Conservation (phyloP, 2,797 vertebrate species). For the Chelidonichthys spinosus region DNA sequence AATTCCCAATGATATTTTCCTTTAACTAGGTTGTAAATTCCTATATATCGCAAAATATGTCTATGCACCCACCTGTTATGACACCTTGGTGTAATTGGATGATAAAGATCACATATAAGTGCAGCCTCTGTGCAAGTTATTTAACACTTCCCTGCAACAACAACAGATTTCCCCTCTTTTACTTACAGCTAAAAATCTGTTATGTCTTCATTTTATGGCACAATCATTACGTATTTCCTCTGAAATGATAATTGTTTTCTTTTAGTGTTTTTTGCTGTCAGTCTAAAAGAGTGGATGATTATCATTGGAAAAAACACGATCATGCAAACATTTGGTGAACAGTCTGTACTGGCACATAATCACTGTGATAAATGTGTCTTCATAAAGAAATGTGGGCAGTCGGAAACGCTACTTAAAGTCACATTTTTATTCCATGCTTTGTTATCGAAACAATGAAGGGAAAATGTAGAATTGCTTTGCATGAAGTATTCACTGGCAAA, state of each 20-base stretch:
- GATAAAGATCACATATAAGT: slow-evolving; percentile 57
- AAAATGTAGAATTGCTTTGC: slow-evolving; percentile 73
- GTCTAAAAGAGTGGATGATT: slow-evolving; percentile 23
- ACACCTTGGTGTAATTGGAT: slow-evolving; percentile 38
- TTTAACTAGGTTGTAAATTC: slow-evolving; percentile 2
- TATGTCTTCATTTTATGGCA: neutral
- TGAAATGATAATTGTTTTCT: neutral
- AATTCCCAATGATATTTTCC: too few species aligned
- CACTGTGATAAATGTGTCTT: slow-evolving; percentile 56
- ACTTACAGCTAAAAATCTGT: neutral
- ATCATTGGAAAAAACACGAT: slow-evolving; percentile 20
- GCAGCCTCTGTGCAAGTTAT: slow-evolving; percentile 46
- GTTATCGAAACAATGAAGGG: slow-evolving; percentile 64
- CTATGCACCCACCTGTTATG: slow-evolving; percentile 34
- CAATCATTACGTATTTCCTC: neutral
- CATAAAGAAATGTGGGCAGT: slow-evolving; percentile 38
- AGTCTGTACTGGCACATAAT: slow-evolving; percentile 33
- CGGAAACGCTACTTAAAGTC: slow-evolving; percentile 47
- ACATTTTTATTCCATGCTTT: slow-evolving; percentile 48
- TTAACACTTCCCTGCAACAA: slow-evolving; percentile 48
- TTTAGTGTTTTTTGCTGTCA: slow-evolving; percentile 10
- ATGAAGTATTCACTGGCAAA: slow-evolving; percentile 68
- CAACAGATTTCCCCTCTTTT: slow-evolving; percentile 1
- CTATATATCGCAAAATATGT: slow-evolving; percentile 37
- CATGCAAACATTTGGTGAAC: slow-evolving; percentile 59